phyloP scores from a whole-genome alignment of 2,888 invertebrate genomes.

The Ryuthela nishihirai region DNA sequence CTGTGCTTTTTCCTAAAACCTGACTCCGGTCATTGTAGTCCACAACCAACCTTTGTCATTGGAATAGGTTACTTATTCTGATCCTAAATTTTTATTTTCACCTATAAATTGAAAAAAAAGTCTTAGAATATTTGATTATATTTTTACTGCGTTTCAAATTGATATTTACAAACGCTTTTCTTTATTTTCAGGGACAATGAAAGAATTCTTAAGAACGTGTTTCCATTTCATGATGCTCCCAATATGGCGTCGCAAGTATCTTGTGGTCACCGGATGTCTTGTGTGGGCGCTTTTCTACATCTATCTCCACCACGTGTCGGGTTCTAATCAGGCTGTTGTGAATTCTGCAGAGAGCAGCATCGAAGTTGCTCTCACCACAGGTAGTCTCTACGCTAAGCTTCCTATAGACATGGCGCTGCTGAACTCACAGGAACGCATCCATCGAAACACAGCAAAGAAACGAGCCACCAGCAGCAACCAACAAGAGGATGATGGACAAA shows the following conservation, averaged over 20 bases:
- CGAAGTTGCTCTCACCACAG: not conserved
- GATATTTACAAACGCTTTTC: too few species aligned
- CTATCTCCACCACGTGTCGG: slow-evolving; percentile 31
- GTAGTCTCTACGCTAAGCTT: slow-evolving; percentile 6
- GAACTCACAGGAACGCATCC: not conserved
- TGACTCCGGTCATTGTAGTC: too few species aligned
- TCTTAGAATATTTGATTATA: too few species aligned
- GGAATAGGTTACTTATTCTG: too few species aligned
- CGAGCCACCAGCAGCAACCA: too few species aligned
- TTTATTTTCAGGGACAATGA: slow-evolving; percentile 12
- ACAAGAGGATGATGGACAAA: not conserved
- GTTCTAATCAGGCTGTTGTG: slow-evolving; percentile 1
- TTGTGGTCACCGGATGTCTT: slow-evolving; percentile 21
- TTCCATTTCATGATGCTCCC: slow-evolving; percentile 23
- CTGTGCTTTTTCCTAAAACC: too few species aligned
- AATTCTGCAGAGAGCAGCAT: slow-evolving; percentile 6
- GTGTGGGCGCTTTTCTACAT: slow-evolving; percentile 27
- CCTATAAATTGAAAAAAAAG: too few species aligned
- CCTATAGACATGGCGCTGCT: slow-evolving; percentile 8
- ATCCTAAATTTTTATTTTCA: too few species aligned
- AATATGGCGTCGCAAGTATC: slow-evolving; percentile 37
- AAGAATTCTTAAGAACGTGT: slow-evolving; percentile 1
- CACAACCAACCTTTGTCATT: too few species aligned
- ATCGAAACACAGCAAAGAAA: not conserved
- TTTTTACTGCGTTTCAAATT: too few species aligned